phyloP scores from a whole-genome alignment of 2,113 vertebrate species.

The Falcunculus frontatus region DNA sequence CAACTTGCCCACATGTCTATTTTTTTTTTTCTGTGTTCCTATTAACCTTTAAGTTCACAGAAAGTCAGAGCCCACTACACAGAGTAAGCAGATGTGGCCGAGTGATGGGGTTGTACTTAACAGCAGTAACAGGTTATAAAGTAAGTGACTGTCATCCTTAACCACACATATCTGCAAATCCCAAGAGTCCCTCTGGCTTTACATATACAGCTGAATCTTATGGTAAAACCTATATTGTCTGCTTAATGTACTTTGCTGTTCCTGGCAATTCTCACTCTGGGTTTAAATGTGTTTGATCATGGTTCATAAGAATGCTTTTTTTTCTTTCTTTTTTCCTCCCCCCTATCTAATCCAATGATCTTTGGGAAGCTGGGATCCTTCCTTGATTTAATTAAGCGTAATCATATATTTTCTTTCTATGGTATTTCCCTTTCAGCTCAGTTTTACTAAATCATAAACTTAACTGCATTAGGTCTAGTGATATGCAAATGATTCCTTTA shows the following conservation, averaged over 20 bases:
- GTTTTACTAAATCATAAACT: constrained; percentile 26
- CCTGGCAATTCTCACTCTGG: neutral
- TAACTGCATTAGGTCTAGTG: neutral
- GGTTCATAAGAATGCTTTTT: neutral
- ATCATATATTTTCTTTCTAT: neutral
- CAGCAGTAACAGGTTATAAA: neutral
- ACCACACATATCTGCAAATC: neutral
- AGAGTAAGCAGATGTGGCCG: neutral
- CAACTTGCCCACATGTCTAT: neutral
- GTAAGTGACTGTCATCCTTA: neutral
- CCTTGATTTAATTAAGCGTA: neutral
- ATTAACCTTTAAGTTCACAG: neutral
- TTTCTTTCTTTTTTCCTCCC: rapidly evolving
- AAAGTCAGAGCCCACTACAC: neutral
- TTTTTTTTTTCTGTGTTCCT: neutral
- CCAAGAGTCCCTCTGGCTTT: neutral
- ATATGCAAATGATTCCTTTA: constrained; percentile 22
- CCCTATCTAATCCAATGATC: neutral
- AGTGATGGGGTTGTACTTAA: neutral
- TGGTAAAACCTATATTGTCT: neutral
- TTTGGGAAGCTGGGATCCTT: neutral
- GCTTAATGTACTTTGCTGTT: neutral
- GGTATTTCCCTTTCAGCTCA: neutral
- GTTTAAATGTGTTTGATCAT: neutral
- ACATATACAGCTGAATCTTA: neutral